phyloP scores from a whole-genome alignment of 2,797 vertebrate species.

The Peromyscus nudipes region DNA sequence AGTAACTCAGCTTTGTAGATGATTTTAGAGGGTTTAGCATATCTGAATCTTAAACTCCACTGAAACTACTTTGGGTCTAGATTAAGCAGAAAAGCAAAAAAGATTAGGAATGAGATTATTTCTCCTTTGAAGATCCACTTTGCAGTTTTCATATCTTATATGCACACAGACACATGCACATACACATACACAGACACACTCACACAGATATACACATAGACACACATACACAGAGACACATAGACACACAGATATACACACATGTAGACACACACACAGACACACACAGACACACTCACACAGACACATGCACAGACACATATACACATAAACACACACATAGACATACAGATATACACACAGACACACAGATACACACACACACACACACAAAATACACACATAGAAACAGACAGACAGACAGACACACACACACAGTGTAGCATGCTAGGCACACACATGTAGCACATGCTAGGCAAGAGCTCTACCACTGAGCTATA shows the following conservation, averaged over 20 bases:
- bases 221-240: not conserved
- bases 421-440: not conserved
- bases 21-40: not conserved
- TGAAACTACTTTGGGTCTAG: not conserved
- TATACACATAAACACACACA: too few species aligned
- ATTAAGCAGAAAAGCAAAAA: constrained; percentile 9
- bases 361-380: too few species aligned
- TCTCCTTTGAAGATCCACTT: constrained; percentile 26
- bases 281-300: not conserved
- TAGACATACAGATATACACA: too few species aligned
- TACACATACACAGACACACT: not conserved
- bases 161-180: too few species aligned
- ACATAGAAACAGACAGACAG: not conserved
- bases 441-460: too few species aligned
- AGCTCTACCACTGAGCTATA: not conserved
- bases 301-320: not conserved
- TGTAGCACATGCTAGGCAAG: not conserved
- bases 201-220: not conserved
- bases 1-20: constrained; percentile 1
- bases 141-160: not conserved
- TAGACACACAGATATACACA: not conserved
- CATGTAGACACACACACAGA: not conserved
- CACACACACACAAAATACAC: too few species aligned
- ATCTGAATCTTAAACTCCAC: not conserved
- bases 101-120: not conserved